phyloP scores from a whole-genome alignment of 2,113 vertebrate species.

The Equus przewalskii region DNA sequence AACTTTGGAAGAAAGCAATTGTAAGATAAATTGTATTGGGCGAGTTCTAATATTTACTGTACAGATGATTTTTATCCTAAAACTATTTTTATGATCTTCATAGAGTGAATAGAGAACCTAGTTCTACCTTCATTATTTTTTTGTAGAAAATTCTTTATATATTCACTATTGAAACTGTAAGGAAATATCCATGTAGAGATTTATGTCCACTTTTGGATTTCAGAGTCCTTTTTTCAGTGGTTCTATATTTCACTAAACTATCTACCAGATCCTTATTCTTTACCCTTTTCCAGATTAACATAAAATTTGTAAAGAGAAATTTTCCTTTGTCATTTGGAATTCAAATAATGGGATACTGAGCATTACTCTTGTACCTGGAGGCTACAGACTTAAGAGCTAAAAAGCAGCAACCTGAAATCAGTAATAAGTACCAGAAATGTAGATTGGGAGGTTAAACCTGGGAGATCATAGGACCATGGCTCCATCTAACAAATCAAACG shows the following conservation, averaged over 20 bases:
- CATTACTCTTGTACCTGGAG: neutral
- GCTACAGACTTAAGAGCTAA: neutral
- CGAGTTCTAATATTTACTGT: constrained; percentile 55
- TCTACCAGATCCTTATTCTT: neutral
- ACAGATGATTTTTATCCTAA: constrained; percentile 23
- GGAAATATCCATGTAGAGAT: constrained; percentile 24
- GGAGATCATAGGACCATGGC: neutral
- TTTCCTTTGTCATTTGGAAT: neutral
- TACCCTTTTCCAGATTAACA: constrained; percentile 8
- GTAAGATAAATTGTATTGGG: constrained; percentile 23
- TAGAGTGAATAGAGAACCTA: neutral
- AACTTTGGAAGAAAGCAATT: constrained; percentile 14
- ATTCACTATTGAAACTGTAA: neutral
- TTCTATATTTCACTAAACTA: constrained; percentile 43
- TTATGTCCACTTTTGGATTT: constrained; percentile 29
- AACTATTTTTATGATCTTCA: constrained; percentile 36
- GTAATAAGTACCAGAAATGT: neutral
- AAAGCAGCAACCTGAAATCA: neutral
- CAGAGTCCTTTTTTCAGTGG: neutral
- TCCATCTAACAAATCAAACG: constrained; percentile 1
- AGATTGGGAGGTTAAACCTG: neutral
- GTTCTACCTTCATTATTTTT: neutral
- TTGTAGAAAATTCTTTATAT: neutral
- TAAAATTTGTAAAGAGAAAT: constrained; percentile 17
- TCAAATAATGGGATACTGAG: constrained; percentile 20